Conservation (phyloP, 2,113 vertebrate genomes). For the Oryzias melastigma region DNA sequence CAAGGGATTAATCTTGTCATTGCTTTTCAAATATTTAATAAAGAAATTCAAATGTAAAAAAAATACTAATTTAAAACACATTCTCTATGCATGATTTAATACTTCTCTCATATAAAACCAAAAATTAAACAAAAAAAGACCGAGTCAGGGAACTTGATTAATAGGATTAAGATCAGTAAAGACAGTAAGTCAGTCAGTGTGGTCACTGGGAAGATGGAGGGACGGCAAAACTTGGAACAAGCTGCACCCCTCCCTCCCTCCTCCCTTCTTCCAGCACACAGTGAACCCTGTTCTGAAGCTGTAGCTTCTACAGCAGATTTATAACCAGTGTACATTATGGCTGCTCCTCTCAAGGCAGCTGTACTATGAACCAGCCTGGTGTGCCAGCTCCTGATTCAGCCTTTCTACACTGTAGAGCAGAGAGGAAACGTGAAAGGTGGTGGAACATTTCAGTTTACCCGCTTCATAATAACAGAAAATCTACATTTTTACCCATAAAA, state of each 20-base stretch:
- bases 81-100: too few species aligned
- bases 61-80: too few species aligned
- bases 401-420: conserved; percentile 41
- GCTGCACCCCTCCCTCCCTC: not conserved
- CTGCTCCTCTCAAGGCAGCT: conserved; percentile 35
- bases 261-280: too few species aligned
- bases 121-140: too few species aligned
- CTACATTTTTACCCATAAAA: too few species aligned
- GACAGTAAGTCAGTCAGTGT: conserved; percentile 27
- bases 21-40: too few species aligned
- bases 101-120: too few species aligned
- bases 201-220: conserved; percentile 30
- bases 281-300: conserved; percentile 27
- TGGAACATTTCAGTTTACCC: conserved; percentile 29
- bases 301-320: conserved; percentile 55
- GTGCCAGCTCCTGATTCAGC: conserved; percentile 68
- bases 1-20: too few species aligned
- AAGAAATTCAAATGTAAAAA: too few species aligned
- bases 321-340: conserved; percentile 44
- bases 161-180: conserved; percentile 44
- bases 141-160: too few species aligned
- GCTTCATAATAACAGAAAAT: too few species aligned
- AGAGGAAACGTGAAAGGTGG: conserved; percentile 9
- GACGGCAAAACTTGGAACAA: conserved; percentile 36
- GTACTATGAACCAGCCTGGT: conserved; percentile 12